Evolutionary conservation across 64 coral and sea anemone species (phyloP), one percentile per base, ranked within the genome.

Genomic region (Dendronephthya gigantea): DNA sequence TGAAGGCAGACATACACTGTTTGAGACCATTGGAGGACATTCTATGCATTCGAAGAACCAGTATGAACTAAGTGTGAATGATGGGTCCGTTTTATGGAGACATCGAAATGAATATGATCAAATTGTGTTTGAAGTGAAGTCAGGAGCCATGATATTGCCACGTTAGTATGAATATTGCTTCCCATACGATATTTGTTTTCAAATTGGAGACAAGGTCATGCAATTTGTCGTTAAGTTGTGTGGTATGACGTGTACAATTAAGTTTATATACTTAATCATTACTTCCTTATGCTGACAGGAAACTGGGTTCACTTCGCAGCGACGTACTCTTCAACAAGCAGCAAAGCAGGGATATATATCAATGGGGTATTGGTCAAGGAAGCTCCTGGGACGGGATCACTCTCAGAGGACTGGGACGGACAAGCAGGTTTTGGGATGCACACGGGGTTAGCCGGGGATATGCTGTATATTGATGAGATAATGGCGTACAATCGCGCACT

Each of bases 381-480:
- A 39, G 92, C 75, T n/a, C 51, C 83, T 28, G 94, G 89, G 8
- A 32, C 58, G 23, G 94, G 94, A 0, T 34, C 38, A 1, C 66
- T 97, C 32, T 97, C 94, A 23, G 91, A 89, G 55, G 94, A 97
- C 82, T 97, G 94, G 94, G 94, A 97, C 49, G 90, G 90, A 68
- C 90, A 90, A n/a, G 94, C 94, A 12, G 92, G 86, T 4, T 97
- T 97, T 91, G 94, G 94, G 0, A 87, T 83, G 55, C 94, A 97
- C 83, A 45, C 88, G 33, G 92, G 92, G 36, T 36, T 79, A 17
- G 88, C 86, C 25, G 84, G 56, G 40, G 85, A 89, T 23, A 22
- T 82, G 1, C 86, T 93, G 8, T 90, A 51, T 32, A 49, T 97
- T 2, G 94, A 97, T 83, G 94, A 97, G 84, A 88, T 97, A 1